phyloP scores from a whole-genome alignment of 2,113 vertebrate species.

The Xenus cinereus region DNA sequence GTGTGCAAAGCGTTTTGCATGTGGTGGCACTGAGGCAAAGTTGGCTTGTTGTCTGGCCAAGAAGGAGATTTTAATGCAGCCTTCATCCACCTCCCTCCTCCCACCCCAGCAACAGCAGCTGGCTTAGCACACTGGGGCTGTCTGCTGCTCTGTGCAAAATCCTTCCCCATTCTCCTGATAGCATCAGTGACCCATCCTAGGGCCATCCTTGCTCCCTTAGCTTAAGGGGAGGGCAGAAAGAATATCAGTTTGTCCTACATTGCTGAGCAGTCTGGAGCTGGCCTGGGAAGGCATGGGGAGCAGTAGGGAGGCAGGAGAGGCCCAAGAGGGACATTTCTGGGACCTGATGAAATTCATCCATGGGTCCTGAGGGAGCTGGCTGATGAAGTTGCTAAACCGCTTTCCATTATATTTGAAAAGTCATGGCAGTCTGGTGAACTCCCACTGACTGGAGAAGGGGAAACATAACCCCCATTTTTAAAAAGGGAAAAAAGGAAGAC shows the following conservation, averaged over 20 bases:
- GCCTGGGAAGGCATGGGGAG: fast-evolving
- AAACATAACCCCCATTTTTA: too few species aligned
- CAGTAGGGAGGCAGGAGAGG: neutral
- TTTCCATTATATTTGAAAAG: too few species aligned
- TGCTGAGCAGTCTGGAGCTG: neutral
- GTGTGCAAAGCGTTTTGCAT: neutral
- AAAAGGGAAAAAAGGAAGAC: too few species aligned
- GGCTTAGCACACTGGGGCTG: fast-evolving
- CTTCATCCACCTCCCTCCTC: neutral
- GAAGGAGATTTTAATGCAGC: neutral
- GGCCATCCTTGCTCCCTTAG: fast-evolving
- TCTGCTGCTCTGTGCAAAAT: neutral
- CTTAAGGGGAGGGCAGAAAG: neutral
- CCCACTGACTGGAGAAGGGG: too few species aligned
- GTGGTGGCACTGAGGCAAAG: neutral
- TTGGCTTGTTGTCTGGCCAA: neutral
- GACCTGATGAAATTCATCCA: too few species aligned
- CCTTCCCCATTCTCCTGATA: neutral
- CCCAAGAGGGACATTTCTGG: fast-evolving
- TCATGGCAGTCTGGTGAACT: too few species aligned
- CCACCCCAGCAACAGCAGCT: neutral
- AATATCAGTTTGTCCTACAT: neutral
- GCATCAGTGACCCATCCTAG: neutral
- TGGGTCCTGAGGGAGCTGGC: too few species aligned
- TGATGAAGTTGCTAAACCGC: too few species aligned